Evolutionary conservation across 2,888 invertebrate species (phyloP), one percentile per base, ranked within the genome.

Genomic region (Mongoloraphidia duomilia): DNA sequence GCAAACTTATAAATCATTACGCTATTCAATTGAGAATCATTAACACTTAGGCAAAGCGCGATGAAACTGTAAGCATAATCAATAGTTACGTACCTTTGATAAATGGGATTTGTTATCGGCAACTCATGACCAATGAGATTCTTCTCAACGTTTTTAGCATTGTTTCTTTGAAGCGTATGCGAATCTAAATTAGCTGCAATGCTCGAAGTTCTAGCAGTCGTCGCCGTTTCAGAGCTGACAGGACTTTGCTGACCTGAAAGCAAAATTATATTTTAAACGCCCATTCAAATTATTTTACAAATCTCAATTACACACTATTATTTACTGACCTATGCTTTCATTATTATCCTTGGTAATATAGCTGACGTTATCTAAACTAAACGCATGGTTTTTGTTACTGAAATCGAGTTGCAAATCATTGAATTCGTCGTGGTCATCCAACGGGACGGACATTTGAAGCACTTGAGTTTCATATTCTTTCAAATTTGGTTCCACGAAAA

Each of bases 381-480:
- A 90, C 0, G 88, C 86, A 61, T 89, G 89, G 65, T 89, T 89
- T 60, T 83, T 83, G 56, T 85, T 84, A 65, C 89, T 88, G 63
- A 89, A 87, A 65, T 90, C 90, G 49, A 90, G 67, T 62, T 90
- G 90, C 36, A 90, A 64, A 63, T 90, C 90, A 62, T 79, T 79
- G 62, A 73, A 79, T 52, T 84, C 82, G 57, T 84, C 84, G 52
- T 78, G 81, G 54, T 85, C 86, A 58, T 92, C 92, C 2, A 88
- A 81, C 0, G 84, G 84, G 3, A 93, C 91, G 53, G 89, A 88
- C 92, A 92, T 92, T 56, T 91, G 90, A 3, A 92, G 70, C 40
- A 92, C 86, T 76, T 94, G 94, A 0, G 93, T 94, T 69, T 95
- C 94, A 65, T 94, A 95, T 69, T 94, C 85, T 58, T 93, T 91